Base-by-base conservation (phyloP, 2,113 vertebrate genomes). In the Ursus arctos region DNA sequence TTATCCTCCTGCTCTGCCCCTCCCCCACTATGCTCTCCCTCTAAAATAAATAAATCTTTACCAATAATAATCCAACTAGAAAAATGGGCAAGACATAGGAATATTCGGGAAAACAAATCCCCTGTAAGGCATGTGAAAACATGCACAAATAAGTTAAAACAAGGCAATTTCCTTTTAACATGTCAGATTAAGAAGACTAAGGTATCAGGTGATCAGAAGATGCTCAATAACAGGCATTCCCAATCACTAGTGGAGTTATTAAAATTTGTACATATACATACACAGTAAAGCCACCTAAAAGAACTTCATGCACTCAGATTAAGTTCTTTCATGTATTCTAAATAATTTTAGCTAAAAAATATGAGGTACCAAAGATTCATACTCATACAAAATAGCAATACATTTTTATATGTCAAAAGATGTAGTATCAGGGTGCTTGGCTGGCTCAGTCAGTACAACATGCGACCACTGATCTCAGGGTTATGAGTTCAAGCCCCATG, bases 321-420 rank as follows among this genome's bases (percentile, higher is more conserved):
- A 91, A 93, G 21, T 40, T 77, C 51, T 80, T 84, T 49, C 59
- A 96, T 36, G 33, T 92, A 74, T 84, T 88, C 12, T 81, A 14
- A 92, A 63, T 89, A 65, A 76, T 76, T 74, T 95, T 47, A 81
- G n/a, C 36, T 74, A 85, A 76, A 90, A 90, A 76, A 76, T 36
- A 80, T 49, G 5, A 49, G 18, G 31, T 59, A 85, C 26, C 28
- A 49, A 79, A 88, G 72, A 59, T 81, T 14, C 87, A n/a, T 72
- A 61, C 53, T 92, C 28, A 36, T 43, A 72, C 26, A 81, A 81
- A 87, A 61, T 53, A n/a, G 36, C n/a, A 87, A 26, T 53, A 63
- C 28, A 81, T 63, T 81, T 80, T 91, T 67, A 16, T 31, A 69
- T 36, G 69, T 61, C 43, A 74, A 74, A 88, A 76, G 22, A 76